phyloP scores from a whole-genome alignment of 2,888 invertebrate genomes.

The Chironomus riparius region DNA sequence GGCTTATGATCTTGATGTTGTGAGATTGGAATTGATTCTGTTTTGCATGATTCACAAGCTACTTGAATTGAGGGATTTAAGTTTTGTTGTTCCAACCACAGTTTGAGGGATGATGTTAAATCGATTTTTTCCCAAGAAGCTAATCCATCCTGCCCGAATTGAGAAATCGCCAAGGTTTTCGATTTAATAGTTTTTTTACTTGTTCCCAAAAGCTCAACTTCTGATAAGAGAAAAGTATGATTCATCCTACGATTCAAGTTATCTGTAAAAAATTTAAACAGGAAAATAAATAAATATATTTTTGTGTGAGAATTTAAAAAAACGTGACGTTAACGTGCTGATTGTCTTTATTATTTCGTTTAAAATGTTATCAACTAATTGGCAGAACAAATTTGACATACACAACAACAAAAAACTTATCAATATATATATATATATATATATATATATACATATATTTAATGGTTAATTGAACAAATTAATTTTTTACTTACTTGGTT shows the following conservation, averaged over 20 bases:
- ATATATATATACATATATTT: too few relatives aligned
- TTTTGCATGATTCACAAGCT: slow-evolving; percentile 66
- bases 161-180: slow-evolving; percentile 69
- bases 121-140: slow-evolving; percentile 78
- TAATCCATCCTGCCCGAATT: slow-evolving; percentile 64
- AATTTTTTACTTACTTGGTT: slow-evolving; percentile 22
- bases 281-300: slow-evolving; percentile 6
- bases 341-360: not conserved
- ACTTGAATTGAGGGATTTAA: slow-evolving; percentile 64
- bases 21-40: slow-evolving; percentile 50
- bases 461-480: not conserved
- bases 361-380: slow-evolving; percentile 5
- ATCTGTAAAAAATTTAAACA: slow-evolving; percentile 36
- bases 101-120: slow-evolving; percentile 62
- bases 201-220: slow-evolving; percentile 65
- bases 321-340: slow-evolving; percentile 20
- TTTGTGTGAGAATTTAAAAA: not conserved
- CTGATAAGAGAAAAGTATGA: slow-evolving; percentile 68
- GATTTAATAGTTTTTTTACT: slow-evolving; percentile 60
- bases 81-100: slow-evolving; percentile 63
- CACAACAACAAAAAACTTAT: not conserved
- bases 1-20: slow-evolving; percentile 61
- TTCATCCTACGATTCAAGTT: slow-evolving; percentile 55
- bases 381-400: not conserved
- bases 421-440: not conserved